A percentile compares a stretch with the other conserved stretches of the same genome.
Conservation (phyloP, 1,140 invertebrate genomes). For the Zaprionus africanus region DNA sequence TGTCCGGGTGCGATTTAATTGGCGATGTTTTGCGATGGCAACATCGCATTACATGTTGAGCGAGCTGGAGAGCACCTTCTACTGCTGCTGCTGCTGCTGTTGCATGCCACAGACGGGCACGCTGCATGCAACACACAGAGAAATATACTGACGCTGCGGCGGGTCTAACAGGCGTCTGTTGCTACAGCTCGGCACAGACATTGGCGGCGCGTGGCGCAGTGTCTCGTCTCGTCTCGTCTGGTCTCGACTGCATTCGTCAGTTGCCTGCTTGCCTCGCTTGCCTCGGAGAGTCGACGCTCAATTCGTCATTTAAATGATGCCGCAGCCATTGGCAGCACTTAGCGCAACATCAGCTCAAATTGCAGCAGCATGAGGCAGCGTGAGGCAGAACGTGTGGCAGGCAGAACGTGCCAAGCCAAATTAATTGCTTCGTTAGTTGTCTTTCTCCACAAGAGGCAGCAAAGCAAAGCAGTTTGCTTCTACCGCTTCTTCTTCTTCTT, state of each 20-base stretch:
- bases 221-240: neutral
- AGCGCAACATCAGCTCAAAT: slow-evolving; percentile 78
- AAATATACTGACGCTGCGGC: neutral
- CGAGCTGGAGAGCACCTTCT: neutral
- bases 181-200: neutral
- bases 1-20: neutral
- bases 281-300: slow-evolving; percentile 63
- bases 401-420: slow-evolving; percentile 73
- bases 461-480: slow-evolving; percentile 4
- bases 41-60: slow-evolving; percentile 5
- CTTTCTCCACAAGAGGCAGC: slow-evolving; percentile 17
- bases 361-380: slow-evolving; percentile 50
- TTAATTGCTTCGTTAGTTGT: slow-evolving; percentile 79
- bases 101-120: slow-evolving; percentile 1
- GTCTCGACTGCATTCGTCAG: slow-evolving; percentile 27
- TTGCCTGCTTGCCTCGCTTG: slow-evolving; percentile 50
- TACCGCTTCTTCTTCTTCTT: slow-evolving; percentile 28
- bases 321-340: slow-evolving; percentile 69
- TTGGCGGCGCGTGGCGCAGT: slow-evolving; percentile 14
- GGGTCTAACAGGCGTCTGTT: slow-evolving; percentile 13
- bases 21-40: neutral
- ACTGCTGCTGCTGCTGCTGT: neutral
- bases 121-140: neutral
- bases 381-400: slow-evolving; percentile 27
- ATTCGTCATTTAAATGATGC: slow-evolving; percentile 78